Evolutionary conservation across 2,888 invertebrate genomes (phyloP), one percentile per base, ranked within the genome.

Genomic region (Hoplodrina ambigua): DNA sequence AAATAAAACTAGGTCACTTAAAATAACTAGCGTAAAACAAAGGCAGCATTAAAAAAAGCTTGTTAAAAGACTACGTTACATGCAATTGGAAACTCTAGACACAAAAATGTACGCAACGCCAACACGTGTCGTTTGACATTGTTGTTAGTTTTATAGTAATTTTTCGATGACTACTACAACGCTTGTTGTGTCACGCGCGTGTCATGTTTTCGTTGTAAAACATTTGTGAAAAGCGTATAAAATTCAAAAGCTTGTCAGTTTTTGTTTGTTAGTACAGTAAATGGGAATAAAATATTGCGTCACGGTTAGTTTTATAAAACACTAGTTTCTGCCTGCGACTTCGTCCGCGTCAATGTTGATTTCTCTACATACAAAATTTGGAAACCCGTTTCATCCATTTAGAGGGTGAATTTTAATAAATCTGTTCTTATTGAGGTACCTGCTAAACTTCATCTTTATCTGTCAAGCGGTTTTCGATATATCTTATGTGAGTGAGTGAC

Each of bases 121-220:
- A 64, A 54, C 54, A 53, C 17, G 41, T 49, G 44, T 67, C 17
- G 41, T 52, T 44, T 67, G 41, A 25, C 65, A 63, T 20, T 67
- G 63, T 75, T 80, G 74, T 69, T 66, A 57, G 65, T 60, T 74
- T 52, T 25, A 50, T 13, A 59, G 56, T 75, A 75, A 60, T 65
- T 80, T 81, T 78, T 81, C 69, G 71, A 80, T 81, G 78, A 80
- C 63, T 64, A 74, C 69, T 53, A 63, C 46, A 82, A 56, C 44
- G 77, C 54, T 46, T 65, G 82, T 62, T 65, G 56, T 67, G 72
- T 72, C 78, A 78, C 69, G 71, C 52, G n/a, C 67, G 60, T 37
- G 69, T 67, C 74, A 69, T 69, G 71, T 82, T 67, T 59, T 59
- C n/a, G 33, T 50, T 56, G 63, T 69, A 66, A 71, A 82, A 69